phyloP scores from a whole-genome alignment of 1,140 invertebrate genomes.

The Chionoecetes opilio region DNA sequence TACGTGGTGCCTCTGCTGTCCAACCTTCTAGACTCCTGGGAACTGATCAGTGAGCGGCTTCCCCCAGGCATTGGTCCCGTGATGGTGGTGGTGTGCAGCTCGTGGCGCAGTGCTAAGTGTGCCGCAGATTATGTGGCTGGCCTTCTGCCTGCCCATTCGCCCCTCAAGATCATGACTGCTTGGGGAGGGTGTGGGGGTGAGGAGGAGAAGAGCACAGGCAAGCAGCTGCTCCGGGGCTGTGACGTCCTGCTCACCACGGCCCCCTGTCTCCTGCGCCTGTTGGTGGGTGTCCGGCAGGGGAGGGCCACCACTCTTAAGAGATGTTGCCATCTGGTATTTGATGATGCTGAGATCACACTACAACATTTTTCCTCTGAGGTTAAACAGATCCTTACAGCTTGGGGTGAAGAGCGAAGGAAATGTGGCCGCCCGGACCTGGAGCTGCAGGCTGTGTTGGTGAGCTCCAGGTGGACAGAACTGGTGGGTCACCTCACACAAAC shows the following conservation, averaged over 20 bases:
- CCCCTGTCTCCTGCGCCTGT: slow-evolving; percentile 59
- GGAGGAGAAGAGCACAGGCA: slow-evolving; percentile 45
- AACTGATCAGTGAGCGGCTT: slow-evolving; percentile 58
- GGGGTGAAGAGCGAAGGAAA: slow-evolving; percentile 58
- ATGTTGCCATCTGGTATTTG: slow-evolving; percentile 70
- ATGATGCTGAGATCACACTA: slow-evolving; percentile 60
- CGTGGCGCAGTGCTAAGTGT: slow-evolving; percentile 54
- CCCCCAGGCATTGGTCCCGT: slow-evolving; percentile 62
- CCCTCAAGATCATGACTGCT: slow-evolving; percentile 67
- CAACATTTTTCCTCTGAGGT: slow-evolving; percentile 53
- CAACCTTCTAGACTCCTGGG: slow-evolving; percentile 57
- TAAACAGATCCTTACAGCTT: slow-evolving; percentile 55
- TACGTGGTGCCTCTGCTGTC: slow-evolving; percentile 67
- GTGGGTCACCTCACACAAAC: slow-evolving; percentile 41
- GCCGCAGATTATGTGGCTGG: slow-evolving; percentile 44
- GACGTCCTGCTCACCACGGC: slow-evolving; percentile 70
- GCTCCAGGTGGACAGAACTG: slow-evolving; percentile 63
- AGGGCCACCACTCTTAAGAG: slow-evolving; percentile 48
- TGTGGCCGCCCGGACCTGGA: slow-evolving; percentile 40
- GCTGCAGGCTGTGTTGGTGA: slow-evolving; percentile 57
- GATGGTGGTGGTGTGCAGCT: slow-evolving; percentile 63
- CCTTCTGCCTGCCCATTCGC: slow-evolving; percentile 6
- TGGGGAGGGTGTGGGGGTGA: slow-evolving; percentile 68
- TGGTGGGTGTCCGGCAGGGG: neutral
- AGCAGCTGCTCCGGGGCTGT: slow-evolving; percentile 44